Evolutionary conservation across 1,140 invertebrate species (phyloP).

Genomic region (Himalopsyche phryganea): DNA sequence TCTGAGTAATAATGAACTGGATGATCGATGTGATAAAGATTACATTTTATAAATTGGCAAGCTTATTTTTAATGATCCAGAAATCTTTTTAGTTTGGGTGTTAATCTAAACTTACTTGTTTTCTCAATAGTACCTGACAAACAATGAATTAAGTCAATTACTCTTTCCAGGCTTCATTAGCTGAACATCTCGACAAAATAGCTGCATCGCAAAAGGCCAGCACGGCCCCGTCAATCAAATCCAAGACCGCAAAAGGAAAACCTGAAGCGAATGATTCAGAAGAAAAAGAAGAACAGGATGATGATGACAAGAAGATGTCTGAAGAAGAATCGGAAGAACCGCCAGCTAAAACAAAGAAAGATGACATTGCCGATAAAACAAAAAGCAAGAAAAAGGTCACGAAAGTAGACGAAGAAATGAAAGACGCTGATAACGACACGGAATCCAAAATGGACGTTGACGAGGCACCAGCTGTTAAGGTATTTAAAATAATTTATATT

Average conservation of each 20-base stretch:
- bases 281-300: conserved; percentile 32
- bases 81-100: no score
- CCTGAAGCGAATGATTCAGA: conserved; percentile 20
- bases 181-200: background rate
- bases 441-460: conserved; percentile 38
- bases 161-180: background rate
- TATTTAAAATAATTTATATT: background rate
- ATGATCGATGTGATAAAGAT: no score
- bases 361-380: no score
- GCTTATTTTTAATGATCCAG: no score
- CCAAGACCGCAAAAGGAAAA: conserved; percentile 12
- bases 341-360: conserved; percentile 26
- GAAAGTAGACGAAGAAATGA: conserved; percentile 14
- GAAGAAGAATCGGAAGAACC: conserved; percentile 28
- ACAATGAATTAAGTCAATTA: no score
- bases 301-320: conserved; percentile 18
- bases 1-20: no score
- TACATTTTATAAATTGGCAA: no score
- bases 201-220: background rate
- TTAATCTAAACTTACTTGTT: no score
- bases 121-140: no score
- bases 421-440: conserved; percentile 28
- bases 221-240: background rate
- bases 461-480: conserved; percentile 26
- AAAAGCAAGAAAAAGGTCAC: no score